Evolutionary conservation across 2,113 vertebrate genomes (phyloP).

Genomic region (Rhinolophus ferrumequinum): DNA sequence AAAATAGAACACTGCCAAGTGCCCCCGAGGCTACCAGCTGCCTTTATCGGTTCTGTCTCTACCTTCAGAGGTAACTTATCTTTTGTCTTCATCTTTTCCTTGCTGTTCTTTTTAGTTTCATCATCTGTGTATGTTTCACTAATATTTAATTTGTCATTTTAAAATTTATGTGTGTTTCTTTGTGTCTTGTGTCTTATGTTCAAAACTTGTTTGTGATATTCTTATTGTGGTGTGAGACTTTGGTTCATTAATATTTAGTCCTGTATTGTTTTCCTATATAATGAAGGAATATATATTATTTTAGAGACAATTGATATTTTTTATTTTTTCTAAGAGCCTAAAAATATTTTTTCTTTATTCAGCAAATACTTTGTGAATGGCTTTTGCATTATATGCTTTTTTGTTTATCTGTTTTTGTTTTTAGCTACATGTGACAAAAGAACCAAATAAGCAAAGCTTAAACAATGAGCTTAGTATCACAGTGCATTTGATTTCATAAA

Average conservation of each 20-base stretch:
- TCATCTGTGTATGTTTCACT: not conserved
- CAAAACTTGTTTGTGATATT: not conserved
- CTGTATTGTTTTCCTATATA: not conserved
- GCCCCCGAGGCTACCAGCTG: not conserved
- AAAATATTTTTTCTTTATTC: not conserved
- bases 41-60: not conserved
- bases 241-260: not conserved
- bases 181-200: not conserved
- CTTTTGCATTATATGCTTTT: not conserved
- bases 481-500: constrained; percentile 28
- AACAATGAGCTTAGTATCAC: not conserved
- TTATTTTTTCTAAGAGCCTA: not conserved
- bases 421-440: not conserved
- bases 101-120: constrained; percentile 22
- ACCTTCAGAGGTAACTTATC: not conserved
- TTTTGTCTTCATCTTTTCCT: not conserved
- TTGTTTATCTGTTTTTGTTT: constrained; percentile 37
- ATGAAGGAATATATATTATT: constrained; percentile 2
- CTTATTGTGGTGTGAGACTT: not conserved
- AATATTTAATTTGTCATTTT: not conserved
- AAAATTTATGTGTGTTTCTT: not conserved
- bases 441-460: not conserved
- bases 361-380: not conserved
- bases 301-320: not conserved
- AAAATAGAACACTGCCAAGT: not conserved